Base-by-base conservation (phyloP, 2,797 vertebrate species). In the Leptoclinus maculatus region DNA sequence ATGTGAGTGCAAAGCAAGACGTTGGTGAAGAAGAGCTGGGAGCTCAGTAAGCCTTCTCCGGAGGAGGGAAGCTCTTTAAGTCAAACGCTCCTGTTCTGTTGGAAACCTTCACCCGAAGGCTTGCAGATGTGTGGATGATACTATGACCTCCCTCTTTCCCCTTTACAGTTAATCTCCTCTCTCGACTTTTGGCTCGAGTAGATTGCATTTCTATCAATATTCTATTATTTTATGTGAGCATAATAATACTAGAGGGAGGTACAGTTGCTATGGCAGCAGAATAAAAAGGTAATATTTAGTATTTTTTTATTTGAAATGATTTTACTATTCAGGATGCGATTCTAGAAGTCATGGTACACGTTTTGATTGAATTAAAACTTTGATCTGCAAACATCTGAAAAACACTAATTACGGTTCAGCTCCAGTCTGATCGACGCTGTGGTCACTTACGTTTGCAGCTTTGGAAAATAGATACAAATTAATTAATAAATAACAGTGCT, bases 121-220 rank as follows among this genome's bases (percentile, higher is more conserved):
- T 23, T 41, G 13, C 69, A 53, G 60, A 36, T 66, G 71, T 66
- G 27, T 66, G 71, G 67, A 45, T 69, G 36, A 78, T 68, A 71
- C 41, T 32, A 60, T 71, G 75, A 68, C 57, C 54, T 72, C 23
- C 34, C 1, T 51, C 57, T 53, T 49, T 45, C 2, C 2, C 53
- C 41, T 36, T 76, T 34, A 67, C 49, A 82, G 79, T 56, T 74
- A 74, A 80, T 74, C 63, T 59, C 62, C 60, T 68, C 60, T 66
- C 43, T 74, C 60, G 45, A 75, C 70, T 59, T 83, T 65, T 75
- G 76, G 83, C 85, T 77, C 53, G 80, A 67, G 41, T 64, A 75
- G 54, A 71, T 45, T 76, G 36, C 54, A 57, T 79, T 71, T 76
- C 66, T 60, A 41, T 73, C 71, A 78, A 51, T 58, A 43, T 67